Conservation (phyloP, 2,888 invertebrate genomes). For the Steromphala cineraria region DNA sequence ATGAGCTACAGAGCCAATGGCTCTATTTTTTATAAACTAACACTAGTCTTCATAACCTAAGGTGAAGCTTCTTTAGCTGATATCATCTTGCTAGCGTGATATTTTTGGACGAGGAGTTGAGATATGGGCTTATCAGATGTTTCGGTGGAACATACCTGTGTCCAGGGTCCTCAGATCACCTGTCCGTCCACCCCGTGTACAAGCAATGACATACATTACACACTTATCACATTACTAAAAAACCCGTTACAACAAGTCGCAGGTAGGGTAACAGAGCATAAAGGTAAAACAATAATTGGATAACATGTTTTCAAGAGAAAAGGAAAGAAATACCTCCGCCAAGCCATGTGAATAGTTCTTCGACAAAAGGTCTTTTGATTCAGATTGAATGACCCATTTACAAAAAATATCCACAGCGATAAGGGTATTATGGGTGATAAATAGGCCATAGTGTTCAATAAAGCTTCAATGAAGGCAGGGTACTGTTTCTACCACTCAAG, state of each 20-base stretch:
- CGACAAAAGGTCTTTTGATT: neutral
- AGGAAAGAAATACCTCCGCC: neutral
- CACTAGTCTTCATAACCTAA: no score
- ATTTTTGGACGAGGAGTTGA: no score
- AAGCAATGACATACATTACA: neutral
- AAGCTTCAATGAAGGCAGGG: neutral
- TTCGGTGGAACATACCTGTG: neutral
- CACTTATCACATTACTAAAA: conserved; percentile 12
- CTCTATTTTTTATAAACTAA: no score
- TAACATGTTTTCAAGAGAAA: neutral
- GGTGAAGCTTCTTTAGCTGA: no score
- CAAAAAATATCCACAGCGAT: neutral
- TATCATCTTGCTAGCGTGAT: no score
- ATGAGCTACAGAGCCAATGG: no score
- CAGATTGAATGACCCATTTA: neutral
- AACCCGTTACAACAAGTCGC: conserved; percentile 10
- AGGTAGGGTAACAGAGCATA: neutral
- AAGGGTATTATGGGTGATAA: neutral
- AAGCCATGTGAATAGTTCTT: no score
- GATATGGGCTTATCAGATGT: neutral
- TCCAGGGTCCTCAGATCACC: neutral
- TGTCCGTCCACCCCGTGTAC: neutral
- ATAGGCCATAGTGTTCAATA: neutral
- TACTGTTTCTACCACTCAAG: neutral
- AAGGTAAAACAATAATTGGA: conserved; percentile 11